These are phyloP conservation scores for Latrodectus geometricus DNA, from an alignment of 1,140 invertebrate species.

Conservation along the genomic window DNA sequence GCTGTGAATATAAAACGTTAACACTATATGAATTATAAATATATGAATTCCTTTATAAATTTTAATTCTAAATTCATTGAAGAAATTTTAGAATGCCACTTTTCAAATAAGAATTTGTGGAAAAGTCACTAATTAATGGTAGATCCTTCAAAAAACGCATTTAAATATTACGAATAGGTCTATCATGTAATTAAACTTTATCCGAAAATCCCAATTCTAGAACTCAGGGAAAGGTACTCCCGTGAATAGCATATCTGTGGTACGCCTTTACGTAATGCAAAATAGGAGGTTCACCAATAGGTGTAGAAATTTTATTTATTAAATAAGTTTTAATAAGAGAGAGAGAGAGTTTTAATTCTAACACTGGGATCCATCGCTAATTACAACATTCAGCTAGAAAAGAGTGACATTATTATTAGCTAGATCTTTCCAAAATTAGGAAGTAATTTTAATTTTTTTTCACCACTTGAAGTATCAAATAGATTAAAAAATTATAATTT, in stretches of 20 bases:
- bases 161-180: not conserved
- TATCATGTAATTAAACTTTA: constrained; percentile 48
- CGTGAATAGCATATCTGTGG: constrained; percentile 1
- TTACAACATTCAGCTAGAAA: constrained; percentile 14
- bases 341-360: not conserved
- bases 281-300: not conserved
- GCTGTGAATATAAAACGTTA: too few species aligned
- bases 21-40: too few species aligned
- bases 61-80: too few species aligned
- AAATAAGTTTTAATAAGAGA: constrained; percentile 51
- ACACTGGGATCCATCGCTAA: constrained; percentile 18
- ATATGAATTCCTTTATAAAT: too few species aligned
- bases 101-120: not conserved
- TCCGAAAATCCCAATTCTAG: constrained; percentile 28
- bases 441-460: not conserved
- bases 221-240: constrained; percentile 3
- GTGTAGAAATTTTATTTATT: constrained; percentile 24
- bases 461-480: not conserved
- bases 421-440: not conserved
- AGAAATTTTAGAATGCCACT: too few species aligned
- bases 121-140: constrained; percentile 5
- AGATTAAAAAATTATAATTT: not conserved
- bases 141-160: not conserved
- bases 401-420: not conserved
- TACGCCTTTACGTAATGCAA: constrained; percentile 20